These are phyloP conservation scores for Anas acuta DNA, from an alignment of 2,797 vertebrate genomes.

Conservation along the genomic window DNA sequence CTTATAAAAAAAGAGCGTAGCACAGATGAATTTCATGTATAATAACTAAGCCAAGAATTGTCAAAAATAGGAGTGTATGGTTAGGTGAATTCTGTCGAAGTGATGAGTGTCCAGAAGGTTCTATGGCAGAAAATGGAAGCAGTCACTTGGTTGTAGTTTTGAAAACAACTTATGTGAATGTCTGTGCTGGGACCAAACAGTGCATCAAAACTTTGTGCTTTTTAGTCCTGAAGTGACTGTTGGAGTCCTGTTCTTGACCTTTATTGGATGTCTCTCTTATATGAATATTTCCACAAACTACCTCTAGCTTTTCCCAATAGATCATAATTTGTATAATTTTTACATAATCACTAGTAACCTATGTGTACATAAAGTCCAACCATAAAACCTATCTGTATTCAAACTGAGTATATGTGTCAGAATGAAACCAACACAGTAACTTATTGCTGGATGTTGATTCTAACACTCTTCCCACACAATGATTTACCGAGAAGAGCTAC, in stretches of 20 bases:
- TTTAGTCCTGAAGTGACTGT: neutral
- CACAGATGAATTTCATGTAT: neutral
- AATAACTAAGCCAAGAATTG: neutral
- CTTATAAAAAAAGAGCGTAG: neutral
- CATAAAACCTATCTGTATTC: neutral
- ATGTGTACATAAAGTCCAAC: neutral
- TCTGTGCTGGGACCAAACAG: neutral
- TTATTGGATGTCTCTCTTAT: neutral
- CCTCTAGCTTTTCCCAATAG: neutral
- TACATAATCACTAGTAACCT: neutral
- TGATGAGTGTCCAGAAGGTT: neutral
- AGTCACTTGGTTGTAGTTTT: neutral
- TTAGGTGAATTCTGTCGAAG: neutral
- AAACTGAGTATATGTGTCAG: neutral
- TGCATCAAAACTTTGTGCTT: neutral
- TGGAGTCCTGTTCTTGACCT: neutral
- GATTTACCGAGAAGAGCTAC: conserved; percentile 7
- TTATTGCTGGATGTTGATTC: conserved; percentile 47
- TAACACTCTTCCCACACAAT: neutral
- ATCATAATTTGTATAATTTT: neutral
- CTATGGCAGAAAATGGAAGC: neutral
- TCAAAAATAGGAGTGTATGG: neutral
- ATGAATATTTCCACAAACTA: neutral
- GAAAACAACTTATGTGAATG: neutral
- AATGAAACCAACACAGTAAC: neutral